A percentile compares a stretch with the other conserved stretches of the same genome.
Evolutionary conservation across 2,113 vertebrate species (phyloP).

Genomic region (Eubucco bourcierii): DNA sequence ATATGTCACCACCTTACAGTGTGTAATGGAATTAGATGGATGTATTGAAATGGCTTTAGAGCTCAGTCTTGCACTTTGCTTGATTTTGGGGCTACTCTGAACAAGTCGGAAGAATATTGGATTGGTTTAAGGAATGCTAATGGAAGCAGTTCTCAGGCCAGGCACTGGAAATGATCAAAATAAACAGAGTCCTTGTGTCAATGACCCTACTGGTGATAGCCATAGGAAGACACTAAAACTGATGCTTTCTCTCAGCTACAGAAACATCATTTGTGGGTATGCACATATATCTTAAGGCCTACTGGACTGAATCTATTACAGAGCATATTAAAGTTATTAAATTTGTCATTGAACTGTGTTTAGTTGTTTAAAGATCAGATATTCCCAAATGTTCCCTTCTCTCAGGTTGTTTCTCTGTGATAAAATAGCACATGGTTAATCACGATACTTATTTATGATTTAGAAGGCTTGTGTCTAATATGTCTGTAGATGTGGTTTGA

Average conservation of each 20-base stretch:
- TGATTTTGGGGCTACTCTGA: neutral
- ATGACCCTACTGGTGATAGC: neutral
- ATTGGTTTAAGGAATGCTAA: neutral
- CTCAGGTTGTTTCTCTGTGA: neutral
- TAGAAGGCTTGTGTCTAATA: neutral
- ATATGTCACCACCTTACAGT: neutral
- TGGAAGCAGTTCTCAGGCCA: neutral
- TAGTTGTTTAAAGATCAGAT: neutral
- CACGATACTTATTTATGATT: neutral
- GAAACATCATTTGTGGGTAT: neutral
- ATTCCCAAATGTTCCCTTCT: neutral
- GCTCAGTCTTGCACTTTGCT: neutral
- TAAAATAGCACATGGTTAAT: neutral
- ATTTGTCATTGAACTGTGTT: neutral
- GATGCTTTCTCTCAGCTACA: neutral
- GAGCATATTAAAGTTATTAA: neutral
- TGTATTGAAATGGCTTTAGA: neutral
- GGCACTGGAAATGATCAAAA: neutral
- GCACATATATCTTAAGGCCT: neutral
- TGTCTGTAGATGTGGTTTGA: neutral
- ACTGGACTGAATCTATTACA: neutral
- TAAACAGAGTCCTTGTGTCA: neutral
- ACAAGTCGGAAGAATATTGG: neutral
- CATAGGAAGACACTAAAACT: neutral
- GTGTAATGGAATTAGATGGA: neutral